A percentile compares a stretch with the other conserved stretches of the same genome.
Evolutionary conservation across 1,140 invertebrate genomes (phyloP).

Genomic region (Chymomyza costata): DNA sequence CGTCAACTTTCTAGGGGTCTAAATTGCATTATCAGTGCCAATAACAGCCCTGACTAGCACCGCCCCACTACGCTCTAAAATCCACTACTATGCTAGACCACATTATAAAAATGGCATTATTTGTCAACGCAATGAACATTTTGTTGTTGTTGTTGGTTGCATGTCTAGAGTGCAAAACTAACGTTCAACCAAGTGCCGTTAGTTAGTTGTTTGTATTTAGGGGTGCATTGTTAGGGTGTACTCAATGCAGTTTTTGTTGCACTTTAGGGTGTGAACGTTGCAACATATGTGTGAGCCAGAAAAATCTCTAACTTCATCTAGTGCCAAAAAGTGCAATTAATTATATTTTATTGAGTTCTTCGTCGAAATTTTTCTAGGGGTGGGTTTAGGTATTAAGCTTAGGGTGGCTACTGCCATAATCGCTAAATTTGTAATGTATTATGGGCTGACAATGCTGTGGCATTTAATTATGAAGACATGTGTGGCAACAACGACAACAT

Average conservation of each 20-base stretch:
- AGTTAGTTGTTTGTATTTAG: slow-evolving; percentile 6
- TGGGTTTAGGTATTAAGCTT: neutral
- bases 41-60: slow-evolving; percentile 45
- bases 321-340: slow-evolving; percentile 66
- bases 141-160: slow-evolving; percentile 7
- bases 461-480: slow-evolving; percentile 67
- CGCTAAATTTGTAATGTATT: slow-evolving; percentile 63
- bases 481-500: slow-evolving; percentile 40
- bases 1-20: slow-evolving; percentile 33
- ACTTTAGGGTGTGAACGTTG: too few relatives aligned
- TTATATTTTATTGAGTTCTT: slow-evolving; percentile 66
- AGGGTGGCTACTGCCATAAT: slow-evolving; percentile 27
- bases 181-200: too few relatives aligned
- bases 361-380: slow-evolving; percentile 2
- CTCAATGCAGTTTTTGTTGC: slow-evolving; percentile 5
- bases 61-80: too few relatives aligned
- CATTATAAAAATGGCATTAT: slow-evolving; percentile 67
- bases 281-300: slow-evolving; percentile 54
- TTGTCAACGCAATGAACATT: slow-evolving; percentile 66
- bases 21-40: slow-evolving; percentile 69
- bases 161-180: slow-evolving; percentile 11
- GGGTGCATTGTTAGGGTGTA: too few relatives aligned
- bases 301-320: slow-evolving; percentile 1
- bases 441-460: slow-evolving; percentile 26
- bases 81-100: too few relatives aligned